Evolutionary conservation across 2,797 vertebrate genomes (phyloP).

Genomic region (Typhlichthys eigenmanni): DNA sequence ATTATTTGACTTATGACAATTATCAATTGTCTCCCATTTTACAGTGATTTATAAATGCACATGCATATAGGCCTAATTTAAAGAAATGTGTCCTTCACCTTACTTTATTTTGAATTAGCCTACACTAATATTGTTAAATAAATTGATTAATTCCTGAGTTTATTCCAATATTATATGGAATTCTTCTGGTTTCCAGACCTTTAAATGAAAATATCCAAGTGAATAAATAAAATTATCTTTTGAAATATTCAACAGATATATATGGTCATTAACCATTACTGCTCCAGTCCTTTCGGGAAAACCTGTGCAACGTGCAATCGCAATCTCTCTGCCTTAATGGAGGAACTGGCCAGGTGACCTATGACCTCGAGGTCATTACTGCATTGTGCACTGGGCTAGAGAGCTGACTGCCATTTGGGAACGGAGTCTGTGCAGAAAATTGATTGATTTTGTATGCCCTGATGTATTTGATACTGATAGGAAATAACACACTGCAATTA

Average conservation of each 20-base stretch:
- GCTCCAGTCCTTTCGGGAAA: slow-evolving; percentile 41
- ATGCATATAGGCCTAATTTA: background rate
- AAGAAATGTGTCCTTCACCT: background rate
- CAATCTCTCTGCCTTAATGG: slow-evolving; percentile 77
- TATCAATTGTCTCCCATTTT: background rate
- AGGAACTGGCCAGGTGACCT: slow-evolving; percentile 76
- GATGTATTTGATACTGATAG: slow-evolving; percentile 50
- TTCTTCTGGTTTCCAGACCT: too few species aligned
- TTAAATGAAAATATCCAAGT: too few species aligned
- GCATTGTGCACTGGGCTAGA: slow-evolving; percentile 68
- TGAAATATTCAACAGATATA: slow-evolving; percentile 36
- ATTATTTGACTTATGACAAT: too few species aligned
- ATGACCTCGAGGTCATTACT: slow-evolving; percentile 77
- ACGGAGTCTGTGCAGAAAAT: slow-evolving; percentile 60
- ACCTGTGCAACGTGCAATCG: slow-evolving; percentile 63
- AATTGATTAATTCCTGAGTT: too few species aligned
- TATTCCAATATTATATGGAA: too few species aligned
- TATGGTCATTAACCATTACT: slow-evolving; percentile 32
- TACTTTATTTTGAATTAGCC: background rate
- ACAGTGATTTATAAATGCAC: background rate
- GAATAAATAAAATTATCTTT: slow-evolving; percentile 8
- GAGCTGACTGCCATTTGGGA: slow-evolving; percentile 63
- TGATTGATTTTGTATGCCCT: slow-evolving; percentile 61
- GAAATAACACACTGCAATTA: slow-evolving; percentile 31
- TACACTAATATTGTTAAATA: too few species aligned